These are phyloP conservation scores for Schlechtendalia chinensis DNA, from an alignment of 1,140 invertebrate species.

Conservation along the genomic window DNA sequence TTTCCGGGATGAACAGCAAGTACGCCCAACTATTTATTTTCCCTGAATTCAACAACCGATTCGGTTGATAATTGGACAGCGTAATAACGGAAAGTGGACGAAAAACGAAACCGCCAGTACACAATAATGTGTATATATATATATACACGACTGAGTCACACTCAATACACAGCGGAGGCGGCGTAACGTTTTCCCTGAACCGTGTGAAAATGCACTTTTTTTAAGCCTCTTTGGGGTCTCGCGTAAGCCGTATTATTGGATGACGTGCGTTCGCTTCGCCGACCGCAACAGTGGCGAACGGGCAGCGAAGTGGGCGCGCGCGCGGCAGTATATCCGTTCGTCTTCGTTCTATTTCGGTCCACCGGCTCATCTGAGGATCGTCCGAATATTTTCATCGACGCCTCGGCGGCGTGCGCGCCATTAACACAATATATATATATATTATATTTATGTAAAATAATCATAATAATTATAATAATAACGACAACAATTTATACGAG, in stretches of 20 bases:
- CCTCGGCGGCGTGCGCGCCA: conserved; percentile 16
- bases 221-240: not conserved
- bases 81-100: no score
- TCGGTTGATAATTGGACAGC: no score
- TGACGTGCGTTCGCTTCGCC: conserved; percentile 18
- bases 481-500: no score
- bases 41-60: no score
- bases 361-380: conserved; percentile 39
- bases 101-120: no score
- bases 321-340: conserved; percentile 21
- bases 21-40: no score
- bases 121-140: no score
- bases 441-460: conserved; percentile 33
- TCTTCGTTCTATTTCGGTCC: conserved; percentile 43
- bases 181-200: not conserved
- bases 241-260: conserved; percentile 1
- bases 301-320: conserved; percentile 4
- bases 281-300: not conserved
- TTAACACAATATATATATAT: no score
- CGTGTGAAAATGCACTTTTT: not conserved
- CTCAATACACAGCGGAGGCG: no score
- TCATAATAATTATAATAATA: not conserved
- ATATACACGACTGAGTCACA: not conserved
- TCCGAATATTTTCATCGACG: conserved; percentile 44
- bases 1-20: no score